Evolutionary conservation across 2,113 vertebrate species (phyloP).

Genomic region (Chaetops frenatus): DNA sequence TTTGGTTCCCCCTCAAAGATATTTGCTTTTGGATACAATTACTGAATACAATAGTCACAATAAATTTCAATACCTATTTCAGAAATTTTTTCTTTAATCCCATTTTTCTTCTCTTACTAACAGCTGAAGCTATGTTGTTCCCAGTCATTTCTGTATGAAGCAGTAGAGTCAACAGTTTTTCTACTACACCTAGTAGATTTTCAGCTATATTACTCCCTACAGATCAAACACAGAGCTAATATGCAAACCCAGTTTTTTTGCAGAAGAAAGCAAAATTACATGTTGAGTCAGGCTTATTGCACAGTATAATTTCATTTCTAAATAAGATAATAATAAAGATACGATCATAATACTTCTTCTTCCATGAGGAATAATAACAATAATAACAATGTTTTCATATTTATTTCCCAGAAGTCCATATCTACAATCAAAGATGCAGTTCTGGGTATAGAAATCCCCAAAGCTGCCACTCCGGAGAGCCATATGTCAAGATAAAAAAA

Average conservation of each 20-base stretch:
- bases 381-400: background rate
- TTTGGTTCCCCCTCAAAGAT: background rate
- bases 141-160: background rate
- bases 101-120: background rate
- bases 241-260: background rate
- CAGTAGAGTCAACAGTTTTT: background rate
- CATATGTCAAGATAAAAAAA: background rate
- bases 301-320: background rate
- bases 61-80: background rate
- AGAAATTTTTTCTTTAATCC: background rate
- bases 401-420: background rate
- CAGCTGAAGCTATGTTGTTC: background rate
- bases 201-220: background rate
- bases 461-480: background rate
- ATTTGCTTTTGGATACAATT: background rate
- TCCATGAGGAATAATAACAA: background rate
- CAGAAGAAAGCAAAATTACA: background rate
- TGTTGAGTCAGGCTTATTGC: background rate
- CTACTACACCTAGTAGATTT: background rate
- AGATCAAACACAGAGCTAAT: background rate
- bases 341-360: background rate
- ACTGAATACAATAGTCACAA: background rate
- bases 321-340: constrained; percentile 3
- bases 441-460: background rate
- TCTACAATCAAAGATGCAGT: background rate